Base-by-base conservation (phyloP, 2,888 invertebrate genomes). In the Drosophila siamana region DNA sequence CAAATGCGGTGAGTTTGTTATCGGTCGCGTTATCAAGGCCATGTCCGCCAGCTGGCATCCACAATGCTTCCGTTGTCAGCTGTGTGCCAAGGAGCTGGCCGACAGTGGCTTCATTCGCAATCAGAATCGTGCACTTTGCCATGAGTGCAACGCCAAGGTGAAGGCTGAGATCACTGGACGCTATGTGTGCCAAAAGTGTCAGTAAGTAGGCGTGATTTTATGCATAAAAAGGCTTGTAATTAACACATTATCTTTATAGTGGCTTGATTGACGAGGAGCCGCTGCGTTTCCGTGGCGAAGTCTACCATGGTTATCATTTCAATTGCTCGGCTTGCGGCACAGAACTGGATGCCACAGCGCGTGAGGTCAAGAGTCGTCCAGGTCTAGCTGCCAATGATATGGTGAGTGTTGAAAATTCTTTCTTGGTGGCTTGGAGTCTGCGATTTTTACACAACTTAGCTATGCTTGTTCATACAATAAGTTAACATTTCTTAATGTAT, bases 41-140 rank as follows among this genome's bases (percentile, higher is more conserved):
- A 99, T 99, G 98, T 98, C 99, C 90, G 95, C 97, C 30, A 98
- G 97, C 92, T 99, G 99, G 99, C 99, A 99, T 93, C 99, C 99
- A 1, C 95, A 95, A 68, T 99, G 99, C 92, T 99, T 99, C 94
- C 95, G 97, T 19, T 99, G 99, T 91, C 97, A 99, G 91, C 95
- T 98, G 92, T 99, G 99, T 92, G 94, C 94, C 80, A 95, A 95
- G 67, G 97, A 98, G 91, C 93, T 99, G 78, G 98, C 99, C 0
- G 99, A 99, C 92, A 95, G 97, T 51, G 99, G 99, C 11, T 99
- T 99, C 92, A 98, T 99, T 84, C 97, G 98, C 90, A 96, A 97
- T 90, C 96, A 96, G 74, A 92, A 92, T 60, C 93, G 97, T 93
- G 94, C 97, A 90, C 92, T 99, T 90, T 99, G 99, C 91, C 98